Evolutionary conservation across 1,140 invertebrate species (phyloP), one percentile per base, ranked within the genome.

Genomic region (Andricus grossulariae): DNA sequence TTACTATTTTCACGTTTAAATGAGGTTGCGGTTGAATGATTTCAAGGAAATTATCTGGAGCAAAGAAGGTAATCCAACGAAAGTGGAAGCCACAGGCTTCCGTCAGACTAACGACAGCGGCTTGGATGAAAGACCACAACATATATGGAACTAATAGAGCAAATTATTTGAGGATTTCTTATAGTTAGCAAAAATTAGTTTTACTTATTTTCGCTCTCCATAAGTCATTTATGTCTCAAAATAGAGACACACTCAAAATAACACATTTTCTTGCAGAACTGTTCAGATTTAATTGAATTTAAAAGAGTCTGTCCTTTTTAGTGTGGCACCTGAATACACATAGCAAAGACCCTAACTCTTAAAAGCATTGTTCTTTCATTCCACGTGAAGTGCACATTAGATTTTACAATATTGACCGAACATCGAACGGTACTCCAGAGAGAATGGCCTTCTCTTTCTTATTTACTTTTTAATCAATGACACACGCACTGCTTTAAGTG

Each of bases 391-490:
- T 39, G 60, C 60, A 66, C 57, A 66, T 66, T 66, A 66, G 32
- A 32, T 66, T 66, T 66, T 66, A 66, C 21, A 66, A 39, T 66
- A 66, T 66, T 66, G 25, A 39, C 57, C 11, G 21, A 16, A 32
- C 32, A 21, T 66, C 60, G 32, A 66, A 66, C 32, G 60, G 25
- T 32, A 66, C 60, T 66, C n/a, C 25, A 66, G 32, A 10, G 5
- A 66, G 60, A 39, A 66, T 16, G 13, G 39, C 11, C 25, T 16
- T 66, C 39, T 66, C 60, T 25, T 32, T 10, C 39, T 45, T 66
- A 66, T 66, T 66, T 66, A 66, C 60, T 66, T 66, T 66, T n/a
- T 7, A 60, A 66, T 66, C 60, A 39, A 66, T 66, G 25, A 25
- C 57, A 32, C 57, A n/a, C 32, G 25, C 15, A 60, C 57, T 60